Conservation (phyloP, 2,113 vertebrate species). For the Actenoides hombroni region DNA sequence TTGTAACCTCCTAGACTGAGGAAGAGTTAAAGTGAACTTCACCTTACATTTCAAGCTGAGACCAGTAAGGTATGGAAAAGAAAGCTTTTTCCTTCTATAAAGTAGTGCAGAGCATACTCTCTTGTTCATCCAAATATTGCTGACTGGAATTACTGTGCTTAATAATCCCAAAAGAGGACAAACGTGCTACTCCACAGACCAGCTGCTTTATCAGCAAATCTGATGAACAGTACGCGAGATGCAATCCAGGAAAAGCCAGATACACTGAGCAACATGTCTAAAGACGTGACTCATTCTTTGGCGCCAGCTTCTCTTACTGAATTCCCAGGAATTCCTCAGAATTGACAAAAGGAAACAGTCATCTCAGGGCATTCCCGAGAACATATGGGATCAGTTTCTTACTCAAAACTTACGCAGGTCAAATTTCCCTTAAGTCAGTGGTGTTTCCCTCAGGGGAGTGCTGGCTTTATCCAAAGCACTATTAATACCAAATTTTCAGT, state of each 20-base stretch:
- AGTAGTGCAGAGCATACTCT: neutral
- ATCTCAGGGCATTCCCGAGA: slow-evolving; percentile 46
- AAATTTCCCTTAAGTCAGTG: slow-evolving; percentile 44
- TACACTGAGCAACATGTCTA: neutral
- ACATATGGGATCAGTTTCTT: slow-evolving; percentile 8
- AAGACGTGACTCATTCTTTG: slow-evolving; percentile 39
- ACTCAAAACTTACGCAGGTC: slow-evolving; percentile 47
- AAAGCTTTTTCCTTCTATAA: neutral
- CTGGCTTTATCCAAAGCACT: neutral
- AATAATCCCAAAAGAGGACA: neutral
- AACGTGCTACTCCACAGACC: neutral
- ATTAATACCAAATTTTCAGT: neutral
- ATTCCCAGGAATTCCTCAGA: slow-evolving; percentile 61
- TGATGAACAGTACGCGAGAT: neutral
- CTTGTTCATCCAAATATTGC: neutral
- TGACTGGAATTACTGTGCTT: neutral
- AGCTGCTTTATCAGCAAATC: neutral
- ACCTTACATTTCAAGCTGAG: neutral
- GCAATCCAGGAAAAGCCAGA: slow-evolving; percentile 55
- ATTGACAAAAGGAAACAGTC: neutral
- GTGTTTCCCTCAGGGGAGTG: slow-evolving; percentile 35
- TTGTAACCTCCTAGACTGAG: neutral
- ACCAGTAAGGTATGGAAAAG: neutral
- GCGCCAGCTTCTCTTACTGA: neutral
- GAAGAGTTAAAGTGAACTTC: neutral